Evolutionary conservation across 2,797 vertebrate species (phyloP).

Genomic region (Artibeus jamaicensis): DNA sequence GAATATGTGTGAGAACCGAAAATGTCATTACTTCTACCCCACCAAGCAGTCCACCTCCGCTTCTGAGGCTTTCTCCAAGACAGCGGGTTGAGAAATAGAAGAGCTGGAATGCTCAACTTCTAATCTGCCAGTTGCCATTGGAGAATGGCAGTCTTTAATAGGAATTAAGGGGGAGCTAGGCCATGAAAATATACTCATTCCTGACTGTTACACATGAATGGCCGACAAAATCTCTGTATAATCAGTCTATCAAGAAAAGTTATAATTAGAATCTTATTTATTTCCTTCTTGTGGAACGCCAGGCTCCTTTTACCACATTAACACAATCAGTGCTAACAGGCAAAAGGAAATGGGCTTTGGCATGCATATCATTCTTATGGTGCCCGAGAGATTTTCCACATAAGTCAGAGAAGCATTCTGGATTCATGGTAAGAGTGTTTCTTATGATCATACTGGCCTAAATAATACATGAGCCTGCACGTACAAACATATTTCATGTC

Average conservation of each 20-base stretch:
- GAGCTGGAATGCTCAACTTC: not conserved
- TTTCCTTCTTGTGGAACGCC: slow-evolving; percentile 61
- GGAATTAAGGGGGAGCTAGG: slow-evolving; percentile 41
- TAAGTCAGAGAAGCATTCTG: slow-evolving; percentile 68
- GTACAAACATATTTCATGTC: slow-evolving; percentile 73
- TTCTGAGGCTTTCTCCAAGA: not conserved
- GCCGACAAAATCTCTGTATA: slow-evolving; percentile 67
- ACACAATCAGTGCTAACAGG: slow-evolving; percentile 67
- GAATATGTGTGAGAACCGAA: not conserved
- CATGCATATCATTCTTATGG: slow-evolving; percentile 72
- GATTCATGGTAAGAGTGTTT: slow-evolving; percentile 70
- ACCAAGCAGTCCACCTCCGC: not conserved
- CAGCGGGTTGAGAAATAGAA: not conserved
- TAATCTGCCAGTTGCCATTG: slow-evolving; percentile 18
- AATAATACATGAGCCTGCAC: slow-evolving; percentile 80
- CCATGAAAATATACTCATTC: slow-evolving; percentile 52
- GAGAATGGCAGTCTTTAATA: not conserved
- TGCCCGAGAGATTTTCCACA: slow-evolving; percentile 71
- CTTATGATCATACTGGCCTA: slow-evolving; percentile 77
- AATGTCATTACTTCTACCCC: not conserved
- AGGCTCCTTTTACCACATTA: slow-evolving; percentile 74
- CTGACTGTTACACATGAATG: slow-evolving; percentile 66
- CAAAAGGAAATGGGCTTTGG: slow-evolving; percentile 72
- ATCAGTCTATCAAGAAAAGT: slow-evolving; percentile 71
- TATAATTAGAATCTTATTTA: slow-evolving; percentile 82